Base-by-base conservation (phyloP, 2,888 invertebrate genomes). In the Hermaeophaga mercurialis region DNA sequence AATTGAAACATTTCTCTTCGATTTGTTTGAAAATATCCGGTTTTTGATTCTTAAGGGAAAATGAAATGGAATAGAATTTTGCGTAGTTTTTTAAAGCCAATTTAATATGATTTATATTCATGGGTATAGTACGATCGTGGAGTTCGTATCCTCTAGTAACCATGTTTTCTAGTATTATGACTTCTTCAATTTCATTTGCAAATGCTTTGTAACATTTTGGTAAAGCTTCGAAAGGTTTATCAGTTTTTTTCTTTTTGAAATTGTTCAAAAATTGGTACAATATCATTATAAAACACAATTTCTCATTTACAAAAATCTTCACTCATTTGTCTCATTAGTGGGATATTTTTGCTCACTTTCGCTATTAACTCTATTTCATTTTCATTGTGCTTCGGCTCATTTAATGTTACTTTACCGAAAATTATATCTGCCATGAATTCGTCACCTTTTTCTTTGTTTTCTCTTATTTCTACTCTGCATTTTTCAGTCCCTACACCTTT, bases 341-440 rank as follows among this genome's bases (percentile, higher is more conserved):
- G 9, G 15, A 38, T 17, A 1, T 31, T 54, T 43, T 48, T 57
- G 22, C 53, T 43, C 31, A 18, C 12, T 48, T 57, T 57, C 3
- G 47, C 24, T 1, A 53, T 47, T 4, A 64, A 17, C 44, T 61
- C 33, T 33, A 52, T 43, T 59, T 65, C 46, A 60, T 57, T 31
- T 44, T 41, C 6, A 47, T 49, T 36, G 56, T 26, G 28, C 1
- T 52, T 59, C 33, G 28, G 54, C 14, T 62, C 66, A 38, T 38
- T 11, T 1, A 38, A 18, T 3, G 48, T 55, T 6, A 66, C 62
- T 14, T 61, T 55, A 1, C 61, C 61, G 41, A 65, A 66, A 15
- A 63, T 55, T 17, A 70, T 63, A 14, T 63, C 58, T 7, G 68
- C 67, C 4, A 69, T 12, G 45, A 66, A 71, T 14, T 68, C 69